Evolutionary conservation across 2,797 vertebrate species (phyloP), one percentile per base, ranked within the genome.

Genomic region (Phalloptychus januarius): DNA sequence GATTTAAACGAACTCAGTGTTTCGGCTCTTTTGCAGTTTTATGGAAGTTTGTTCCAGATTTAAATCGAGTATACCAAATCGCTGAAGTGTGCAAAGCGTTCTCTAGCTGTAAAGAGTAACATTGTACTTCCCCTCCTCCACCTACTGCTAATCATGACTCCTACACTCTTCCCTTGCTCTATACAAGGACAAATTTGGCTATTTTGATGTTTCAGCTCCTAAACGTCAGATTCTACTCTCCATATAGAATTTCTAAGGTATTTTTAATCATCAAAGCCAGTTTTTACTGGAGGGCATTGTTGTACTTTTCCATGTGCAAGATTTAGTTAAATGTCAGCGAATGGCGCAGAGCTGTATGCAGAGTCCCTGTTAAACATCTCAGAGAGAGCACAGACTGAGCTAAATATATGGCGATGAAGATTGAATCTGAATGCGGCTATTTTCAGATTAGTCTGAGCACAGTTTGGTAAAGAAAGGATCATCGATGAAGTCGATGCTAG

Each of bases 401-500:
- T 88, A 86, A 91, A 94, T 88, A 85, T 87, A 89, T 86, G 73
- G 25, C 58, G 52, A 72, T 75, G 73, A 77, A 89, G 88, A 88
- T 65, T 84, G 20, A 88, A 86, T 91, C 85, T 83, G 79, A 74
- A 80, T 79, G 76, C 52, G 63, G 31, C 85, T 82, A 86, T 73
- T 73, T 71, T 74, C 56, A 76, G 72, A 31, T 56, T 82, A 85
- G 74, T 79, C 74, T 63, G 25, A 70, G 40, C 45, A n/a, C 36
- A 48, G 77, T 73, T 74, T 65, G 18, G 58, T 7, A n/a, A 25
- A 2, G 13, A 23, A 74, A 50, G 28, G 54, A 42, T 63, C 28
- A 25, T 4, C 74, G 15, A 18, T 28, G 50, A 61, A 75, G 67
- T 71, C 52, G 40, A 18, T 12, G 77, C 40, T 69, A 20, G 23